Evolutionary conservation across 2,113 vertebrate species (phyloP).

Genomic region (Muntiacus reevesi): DNA sequence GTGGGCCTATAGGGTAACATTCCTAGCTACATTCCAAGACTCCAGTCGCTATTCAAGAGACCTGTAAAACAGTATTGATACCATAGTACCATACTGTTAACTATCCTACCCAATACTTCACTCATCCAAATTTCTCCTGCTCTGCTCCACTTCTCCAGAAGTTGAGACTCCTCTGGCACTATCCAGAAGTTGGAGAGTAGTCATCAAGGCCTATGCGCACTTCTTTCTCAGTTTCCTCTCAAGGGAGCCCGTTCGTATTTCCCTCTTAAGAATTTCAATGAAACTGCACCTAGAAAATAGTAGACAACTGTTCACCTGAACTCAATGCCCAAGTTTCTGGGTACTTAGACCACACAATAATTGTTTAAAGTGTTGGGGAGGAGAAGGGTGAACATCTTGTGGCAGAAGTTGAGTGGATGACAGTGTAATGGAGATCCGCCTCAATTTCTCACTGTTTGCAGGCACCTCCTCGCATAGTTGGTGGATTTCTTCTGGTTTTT

Average conservation of each 20-base stretch:
- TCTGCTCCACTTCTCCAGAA: rapidly evolving
- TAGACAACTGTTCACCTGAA: neutral
- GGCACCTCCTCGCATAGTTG: neutral
- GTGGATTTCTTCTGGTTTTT: neutral
- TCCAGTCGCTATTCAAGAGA: slow-evolving; percentile 84
- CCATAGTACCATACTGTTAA: slow-evolving; percentile 75
- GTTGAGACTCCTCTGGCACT: too few relatives aligned
- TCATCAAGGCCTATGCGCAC: too few relatives aligned
- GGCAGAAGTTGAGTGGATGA: neutral
- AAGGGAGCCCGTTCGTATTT: neutral
- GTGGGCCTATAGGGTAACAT: neutral
- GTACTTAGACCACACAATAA: neutral
- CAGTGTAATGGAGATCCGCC: neutral
- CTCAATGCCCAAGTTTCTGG: neutral
- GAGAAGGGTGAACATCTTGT: neutral
- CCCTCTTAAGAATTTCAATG: neutral
- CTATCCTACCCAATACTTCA: slow-evolving; percentile 73
- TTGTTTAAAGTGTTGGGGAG: neutral
- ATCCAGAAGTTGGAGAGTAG: neutral
- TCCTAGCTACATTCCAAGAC: slow-evolving; percentile 80
- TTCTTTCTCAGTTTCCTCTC: neutral
- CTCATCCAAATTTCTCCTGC: slow-evolving; percentile 61
- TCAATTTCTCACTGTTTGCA: neutral
- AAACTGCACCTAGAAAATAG: neutral
- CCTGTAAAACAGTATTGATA: slow-evolving; percentile 88